These are phyloP conservation scores for Matsumyia berberina DNA, from an alignment of 2,888 invertebrate genomes.

Conservation along the genomic window DNA sequence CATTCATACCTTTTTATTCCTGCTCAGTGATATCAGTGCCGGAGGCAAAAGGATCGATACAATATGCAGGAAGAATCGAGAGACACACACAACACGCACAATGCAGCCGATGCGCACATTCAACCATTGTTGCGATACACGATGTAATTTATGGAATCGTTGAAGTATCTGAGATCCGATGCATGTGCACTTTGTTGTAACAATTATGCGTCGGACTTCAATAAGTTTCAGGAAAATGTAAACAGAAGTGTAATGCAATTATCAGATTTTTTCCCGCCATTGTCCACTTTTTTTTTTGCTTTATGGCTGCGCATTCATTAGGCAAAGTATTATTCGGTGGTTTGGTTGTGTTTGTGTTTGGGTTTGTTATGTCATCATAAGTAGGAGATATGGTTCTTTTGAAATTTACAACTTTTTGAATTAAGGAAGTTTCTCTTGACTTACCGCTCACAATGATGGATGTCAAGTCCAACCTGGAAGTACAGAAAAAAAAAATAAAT, in stretches of 20 bases:
- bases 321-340: not conserved
- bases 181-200: conserved; percentile 57
- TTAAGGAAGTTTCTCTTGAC: not conserved
- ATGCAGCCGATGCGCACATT: conserved; percentile 71
- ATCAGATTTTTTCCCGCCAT: conserved; percentile 50
- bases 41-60: conserved; percentile 58
- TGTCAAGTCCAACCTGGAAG: not conserved
- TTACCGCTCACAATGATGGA: too few species aligned
- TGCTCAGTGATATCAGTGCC: conserved; percentile 47
- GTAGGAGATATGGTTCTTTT: not conserved
- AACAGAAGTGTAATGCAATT: conserved; percentile 67
- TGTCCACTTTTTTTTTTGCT: not conserved
- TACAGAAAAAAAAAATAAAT: not conserved
- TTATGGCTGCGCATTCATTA: conserved; percentile 8
- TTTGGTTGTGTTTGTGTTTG: conserved; percentile 3
- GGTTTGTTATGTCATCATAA: not conserved
- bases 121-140: conserved; percentile 47
- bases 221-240: conserved; percentile 64
- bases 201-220: conserved; percentile 68
- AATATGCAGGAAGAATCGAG: conserved; percentile 33
- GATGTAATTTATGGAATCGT: conserved; percentile 69
- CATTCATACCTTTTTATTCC: conserved; percentile 61
- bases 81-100: conserved; percentile 51
- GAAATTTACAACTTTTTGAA: not conserved
- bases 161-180: conserved; percentile 55